Evolutionary conservation across 2,113 vertebrate species (phyloP), one percentile per base, ranked within the genome.

Genomic region (Recurvirostra avosetta): DNA sequence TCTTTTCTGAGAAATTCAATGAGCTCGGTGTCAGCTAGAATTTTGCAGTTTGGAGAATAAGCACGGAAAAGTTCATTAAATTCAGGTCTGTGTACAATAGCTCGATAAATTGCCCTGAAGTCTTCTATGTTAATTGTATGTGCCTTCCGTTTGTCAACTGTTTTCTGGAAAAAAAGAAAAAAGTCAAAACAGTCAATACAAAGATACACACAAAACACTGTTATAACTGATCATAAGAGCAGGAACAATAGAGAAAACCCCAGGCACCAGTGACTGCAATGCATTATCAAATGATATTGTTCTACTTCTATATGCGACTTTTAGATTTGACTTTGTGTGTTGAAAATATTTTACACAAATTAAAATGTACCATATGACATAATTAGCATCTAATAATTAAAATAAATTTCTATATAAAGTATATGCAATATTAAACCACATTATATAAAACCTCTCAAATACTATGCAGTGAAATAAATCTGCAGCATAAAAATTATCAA

Each of bases 81-180:
- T 94, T 98, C 98, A 70, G 77, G 45, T 92, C 98, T 98, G 93
- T 98, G 80, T 8, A 84, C 81, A 41, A 98, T 55, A 29, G 66
- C 34, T 76, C 97, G 96, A 81, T 98, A 98, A 93, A 98, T 91
- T 55, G 94, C 45, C 86, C 70, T 97, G 86, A 98, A 98, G 59
- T 98, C 98, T 5, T 98, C 98, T 30, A 98, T 96, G 76, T 90
- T 97, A 79, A 98, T 98, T 5, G 2, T 9, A 21, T 92, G 92
- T 88, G 29, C 16, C 11, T 78, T 70, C 7, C 36, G 74, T 59
- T 91, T 97, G 94, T 98, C 98, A 72, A 95, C 3, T 34, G 87
- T 94, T 98, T 98, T 97, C 97, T 97, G 77, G 49, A 87, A 85
- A 75, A 88, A 38, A 49, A 22, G 12, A 43, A 72, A 17, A 18